phyloP scores from a whole-genome alignment of 1,140 invertebrate species.

The Halotydeus destructor region DNA sequence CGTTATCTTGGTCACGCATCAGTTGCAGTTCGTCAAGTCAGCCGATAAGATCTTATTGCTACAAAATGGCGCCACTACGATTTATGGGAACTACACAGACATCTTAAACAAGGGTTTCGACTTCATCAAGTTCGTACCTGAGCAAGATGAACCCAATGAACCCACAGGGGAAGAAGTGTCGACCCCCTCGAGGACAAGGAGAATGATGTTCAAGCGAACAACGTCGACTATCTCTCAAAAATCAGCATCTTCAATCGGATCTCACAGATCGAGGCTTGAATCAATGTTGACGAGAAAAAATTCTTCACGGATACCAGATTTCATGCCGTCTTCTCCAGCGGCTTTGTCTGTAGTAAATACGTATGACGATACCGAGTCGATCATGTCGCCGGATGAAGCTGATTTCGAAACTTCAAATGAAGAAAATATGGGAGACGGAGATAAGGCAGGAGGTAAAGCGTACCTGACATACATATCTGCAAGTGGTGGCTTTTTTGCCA shows the following conservation, averaged over 20 bases:
- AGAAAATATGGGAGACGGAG: too few relatives aligned
- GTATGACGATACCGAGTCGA: too few relatives aligned
- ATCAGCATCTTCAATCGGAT: background rate
- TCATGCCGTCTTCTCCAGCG: too few relatives aligned
- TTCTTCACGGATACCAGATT: too few relatives aligned
- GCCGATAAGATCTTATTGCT: slow-evolving; percentile 38
- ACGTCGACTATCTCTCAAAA: background rate
- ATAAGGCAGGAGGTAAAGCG: too few relatives aligned
- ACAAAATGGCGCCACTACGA: slow-evolving; percentile 32
- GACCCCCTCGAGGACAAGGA: background rate
- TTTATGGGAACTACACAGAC: background rate
- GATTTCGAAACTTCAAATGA: too few relatives aligned
- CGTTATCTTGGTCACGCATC: slow-evolving; percentile 41
- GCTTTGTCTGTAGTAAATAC: too few relatives aligned
- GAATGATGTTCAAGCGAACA: background rate
- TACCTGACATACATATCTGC: too few relatives aligned
- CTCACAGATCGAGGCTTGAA: background rate
- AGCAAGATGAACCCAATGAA: background rate
- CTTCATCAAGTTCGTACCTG: slow-evolving; percentile 4
- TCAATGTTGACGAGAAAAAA: background rate
- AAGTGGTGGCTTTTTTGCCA: too few relatives aligned
- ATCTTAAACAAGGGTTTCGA: slow-evolving; percentile 7
- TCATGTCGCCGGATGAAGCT: too few relatives aligned
- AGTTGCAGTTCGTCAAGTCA: slow-evolving; percentile 37
- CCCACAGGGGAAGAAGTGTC: background rate